Percentiles rank a stretch among this genome's conserved stretches.
Evolutionary conservation across 2,888 invertebrate species (phyloP).

Genomic region (Papilio demoleus): DNA sequence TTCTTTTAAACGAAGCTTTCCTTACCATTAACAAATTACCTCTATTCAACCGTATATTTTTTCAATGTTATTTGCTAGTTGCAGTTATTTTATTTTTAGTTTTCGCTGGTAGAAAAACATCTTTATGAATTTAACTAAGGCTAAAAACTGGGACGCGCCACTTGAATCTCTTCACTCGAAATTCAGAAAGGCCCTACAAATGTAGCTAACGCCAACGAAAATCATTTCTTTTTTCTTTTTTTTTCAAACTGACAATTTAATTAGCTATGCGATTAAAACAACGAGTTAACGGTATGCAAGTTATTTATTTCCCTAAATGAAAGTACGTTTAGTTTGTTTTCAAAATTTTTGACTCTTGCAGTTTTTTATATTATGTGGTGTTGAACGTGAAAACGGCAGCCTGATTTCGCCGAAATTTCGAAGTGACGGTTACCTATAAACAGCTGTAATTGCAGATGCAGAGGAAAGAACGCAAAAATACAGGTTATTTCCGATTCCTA

Average conservation of each 20-base stretch:
- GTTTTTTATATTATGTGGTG: too few relatives aligned
- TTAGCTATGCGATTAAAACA: not conserved
- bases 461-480: too few relatives aligned
- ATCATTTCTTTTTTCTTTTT: not conserved
- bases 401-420: too few relatives aligned
- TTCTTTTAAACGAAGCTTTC: not conserved
- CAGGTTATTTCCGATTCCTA: too few relatives aligned
- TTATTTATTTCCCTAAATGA: too few relatives aligned
- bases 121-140: slow-evolving; percentile 21
- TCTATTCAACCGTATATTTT: not conserved
- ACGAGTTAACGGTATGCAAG: not conserved
- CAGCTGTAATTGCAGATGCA: too few relatives aligned
- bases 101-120: not conserved
- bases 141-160: slow-evolving; percentile 16
- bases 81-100: not conserved
- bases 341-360: too few relatives aligned
- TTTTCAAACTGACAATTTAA: not conserved
- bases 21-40: slow-evolving; percentile 1
- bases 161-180: slow-evolving; percentile 10
- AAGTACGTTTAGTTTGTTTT: too few relatives aligned
- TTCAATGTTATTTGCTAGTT: not conserved
- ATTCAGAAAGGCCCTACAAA: slow-evolving; percentile 7
- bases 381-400: too few relatives aligned
- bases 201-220: not conserved
- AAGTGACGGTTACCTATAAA: too few relatives aligned